These are phyloP conservation scores for Holotrichia oblita DNA, from an alignment of 1,140 invertebrate species.

Conservation along the genomic window DNA sequence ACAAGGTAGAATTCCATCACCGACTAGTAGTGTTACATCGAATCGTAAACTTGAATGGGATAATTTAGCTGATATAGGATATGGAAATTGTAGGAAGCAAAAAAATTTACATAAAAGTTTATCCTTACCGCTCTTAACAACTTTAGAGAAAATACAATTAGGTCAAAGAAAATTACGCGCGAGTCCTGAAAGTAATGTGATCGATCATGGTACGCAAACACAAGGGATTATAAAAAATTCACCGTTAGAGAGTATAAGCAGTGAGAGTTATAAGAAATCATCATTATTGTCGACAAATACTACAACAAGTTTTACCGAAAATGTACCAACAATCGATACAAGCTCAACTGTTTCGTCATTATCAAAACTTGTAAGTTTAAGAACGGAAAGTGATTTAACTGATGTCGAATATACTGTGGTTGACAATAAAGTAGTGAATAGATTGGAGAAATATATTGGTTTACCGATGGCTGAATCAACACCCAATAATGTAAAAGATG, in stretches of 20 bases:
- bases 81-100: slow-evolving; percentile 63
- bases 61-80: slow-evolving; percentile 79
- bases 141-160: slow-evolving; percentile 24
- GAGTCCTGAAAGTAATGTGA: slow-evolving; percentile 4
- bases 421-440: neutral
- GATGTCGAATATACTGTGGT: neutral
- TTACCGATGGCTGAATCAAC: slow-evolving; percentile 56
- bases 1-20: slow-evolving; percentile 58
- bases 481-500: slow-evolving; percentile 44
- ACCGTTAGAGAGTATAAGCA: neutral
- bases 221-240: neutral
- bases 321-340: neutral
- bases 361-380: neutral
- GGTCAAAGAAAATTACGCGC: neutral
- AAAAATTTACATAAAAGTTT: slow-evolving; percentile 51
- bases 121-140: slow-evolving; percentile 53
- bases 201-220: neutral
- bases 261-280: neutral
- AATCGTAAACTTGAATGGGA: slow-evolving; percentile 78
- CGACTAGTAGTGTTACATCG: slow-evolving; percentile 71
- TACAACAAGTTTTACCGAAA: slow-evolving; percentile 2
- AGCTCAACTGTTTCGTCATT: slow-evolving; percentile 13
- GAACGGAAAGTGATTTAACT: slow-evolving; percentile 21
- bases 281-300: neutral
- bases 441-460: slow-evolving; percentile 51